phyloP scores from a whole-genome alignment of 2,113 vertebrate species.

The Sterrhoptilus dennistouni region DNA sequence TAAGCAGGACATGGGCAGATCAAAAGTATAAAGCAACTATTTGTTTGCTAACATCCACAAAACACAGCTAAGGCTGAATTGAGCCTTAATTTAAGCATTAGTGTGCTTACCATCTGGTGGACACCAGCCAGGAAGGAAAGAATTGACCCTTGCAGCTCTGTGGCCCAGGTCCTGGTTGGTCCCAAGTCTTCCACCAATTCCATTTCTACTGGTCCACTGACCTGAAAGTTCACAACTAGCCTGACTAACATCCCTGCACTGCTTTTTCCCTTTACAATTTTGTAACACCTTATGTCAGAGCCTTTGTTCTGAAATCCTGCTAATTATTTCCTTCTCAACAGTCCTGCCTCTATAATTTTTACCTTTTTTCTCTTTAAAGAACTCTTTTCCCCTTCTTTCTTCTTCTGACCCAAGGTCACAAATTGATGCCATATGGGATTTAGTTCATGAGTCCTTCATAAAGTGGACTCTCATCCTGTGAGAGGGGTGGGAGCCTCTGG shows the following conservation, averaged over 20 bases:
- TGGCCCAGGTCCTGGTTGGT: background rate
- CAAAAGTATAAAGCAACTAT: background rate
- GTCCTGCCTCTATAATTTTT: background rate
- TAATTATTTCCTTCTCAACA: background rate
- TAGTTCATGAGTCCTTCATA: background rate
- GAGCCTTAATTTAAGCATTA: background rate
- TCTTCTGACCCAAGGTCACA: background rate
- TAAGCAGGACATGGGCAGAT: background rate
- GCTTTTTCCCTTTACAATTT: background rate
- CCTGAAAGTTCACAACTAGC: background rate
- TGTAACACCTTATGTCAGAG: background rate
- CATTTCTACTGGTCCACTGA: background rate
- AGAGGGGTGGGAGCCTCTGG: background rate
- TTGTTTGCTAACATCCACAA: background rate
- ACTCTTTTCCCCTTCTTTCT: background rate
- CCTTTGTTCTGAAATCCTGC: background rate
- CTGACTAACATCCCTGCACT: background rate
- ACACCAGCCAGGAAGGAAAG: background rate
- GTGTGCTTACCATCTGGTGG: background rate
- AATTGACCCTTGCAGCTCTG: background rate
- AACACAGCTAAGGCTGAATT: background rate
- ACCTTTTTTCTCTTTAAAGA: background rate
- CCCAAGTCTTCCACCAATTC: background rate
- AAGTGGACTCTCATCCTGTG: background rate
- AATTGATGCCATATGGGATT: background rate